Base-by-base conservation (phyloP, 2,888 invertebrate species). In the Philaethria dido region DNA sequence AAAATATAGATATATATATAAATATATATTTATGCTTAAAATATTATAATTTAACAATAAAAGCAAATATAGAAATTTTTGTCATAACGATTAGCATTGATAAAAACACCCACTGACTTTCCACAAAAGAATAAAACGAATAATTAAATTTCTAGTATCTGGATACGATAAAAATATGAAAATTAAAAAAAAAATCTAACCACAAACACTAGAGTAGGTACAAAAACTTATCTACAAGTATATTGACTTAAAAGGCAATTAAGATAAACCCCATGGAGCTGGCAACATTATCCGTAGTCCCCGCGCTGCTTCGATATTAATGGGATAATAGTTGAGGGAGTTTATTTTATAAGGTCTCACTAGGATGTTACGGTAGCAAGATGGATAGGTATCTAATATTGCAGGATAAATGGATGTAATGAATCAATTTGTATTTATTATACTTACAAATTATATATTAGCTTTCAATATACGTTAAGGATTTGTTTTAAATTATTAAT, bases 161-260 rank as follows among this genome's bases (percentile, higher is more conserved):
- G 29, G 3, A 29, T 29, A 29, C 29, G 3, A 4, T 6, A 29
- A 22, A 48, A 25, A 50, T 25, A 48, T 25, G 14, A 50, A 25
- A 48, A 48, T 4, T 14, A 8, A 8, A 8, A 33, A 29, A 54
- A 54, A 54, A 54, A 18, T 36, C 11, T 16, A 1, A 29, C 44
- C 4, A 29, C 8, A 8, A 60, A 60, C 45, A 16, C n/a, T 16
- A 33, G 9, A 29, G 18, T 44, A 39, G 52, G 47, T 69, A 63
- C 61, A 69, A 78, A 79, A 80, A 80, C 72, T 74, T 77, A 66
- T 72, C 73, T 74, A 71, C 65, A 64, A 72, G 78, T 78, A 79
- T 82, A 83, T 81, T 77, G 79, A 82, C 78, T 80, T 80, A 75
- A 75, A 76, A 80, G 80, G 81, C 85, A 84, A 87, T 87, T 86